Evolutionary conservation across 2,888 invertebrate species (phyloP).

Genomic region (Hermaeophaga mercurialis): DNA sequence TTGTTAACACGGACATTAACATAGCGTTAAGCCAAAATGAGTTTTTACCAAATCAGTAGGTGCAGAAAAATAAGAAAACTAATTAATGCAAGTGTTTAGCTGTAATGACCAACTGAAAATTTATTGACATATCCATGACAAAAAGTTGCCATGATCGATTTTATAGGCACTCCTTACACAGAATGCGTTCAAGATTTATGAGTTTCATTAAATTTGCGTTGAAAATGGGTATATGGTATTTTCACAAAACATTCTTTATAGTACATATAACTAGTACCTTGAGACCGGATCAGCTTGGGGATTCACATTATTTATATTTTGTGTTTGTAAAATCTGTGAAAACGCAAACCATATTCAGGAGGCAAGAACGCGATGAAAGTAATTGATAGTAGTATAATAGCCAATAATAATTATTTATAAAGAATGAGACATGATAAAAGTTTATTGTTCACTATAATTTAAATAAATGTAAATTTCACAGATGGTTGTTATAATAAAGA

Average conservation of each 20-base stretch:
- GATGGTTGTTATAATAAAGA: too few species aligned
- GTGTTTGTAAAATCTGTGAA: neutral
- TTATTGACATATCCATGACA: slow-evolving; percentile 5
- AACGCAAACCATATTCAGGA: neutral
- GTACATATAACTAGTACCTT: neutral
- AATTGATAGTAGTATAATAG: neutral
- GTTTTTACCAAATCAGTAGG: slow-evolving; percentile 6
- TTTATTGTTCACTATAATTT: too few species aligned
- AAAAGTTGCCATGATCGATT: neutral
- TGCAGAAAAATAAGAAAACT: slow-evolving; percentile 12
- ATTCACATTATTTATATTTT: neutral
- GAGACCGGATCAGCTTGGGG: neutral
- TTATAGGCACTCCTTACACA: neutral
- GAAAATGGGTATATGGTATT: slow-evolving; percentile 2
- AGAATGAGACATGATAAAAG: neutral
- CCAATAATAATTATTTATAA: neutral
- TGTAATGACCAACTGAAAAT: slow-evolving; percentile 2
- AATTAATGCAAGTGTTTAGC: slow-evolving; percentile 5
- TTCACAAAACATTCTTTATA: neutral
- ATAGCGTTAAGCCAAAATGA: slow-evolving; percentile 1
- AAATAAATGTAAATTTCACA: too few species aligned
- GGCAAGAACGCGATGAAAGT: neutral
- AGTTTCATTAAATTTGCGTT: slow-evolving; percentile 2
- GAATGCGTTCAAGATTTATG: neutral
- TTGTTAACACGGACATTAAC: neutral